Evolutionary conservation across 2,113 vertebrate species (phyloP).

Genomic region (Prinia subflava): DNA sequence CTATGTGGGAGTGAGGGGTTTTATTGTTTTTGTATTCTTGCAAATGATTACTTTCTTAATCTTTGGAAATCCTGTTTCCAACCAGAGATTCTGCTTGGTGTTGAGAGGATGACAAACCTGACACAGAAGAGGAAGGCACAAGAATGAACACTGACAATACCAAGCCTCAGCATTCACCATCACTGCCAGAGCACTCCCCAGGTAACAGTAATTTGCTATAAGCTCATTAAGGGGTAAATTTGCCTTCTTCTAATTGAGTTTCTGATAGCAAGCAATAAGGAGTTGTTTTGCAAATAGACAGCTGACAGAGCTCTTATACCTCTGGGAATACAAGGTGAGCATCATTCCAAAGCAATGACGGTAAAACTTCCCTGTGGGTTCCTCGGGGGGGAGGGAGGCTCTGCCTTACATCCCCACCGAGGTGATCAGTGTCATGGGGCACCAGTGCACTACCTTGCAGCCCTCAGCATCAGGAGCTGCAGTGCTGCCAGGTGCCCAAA

Average conservation of each 20-base stretch:
- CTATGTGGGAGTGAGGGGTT: accelerated
- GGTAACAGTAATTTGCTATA: neutral
- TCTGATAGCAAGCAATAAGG: neutral
- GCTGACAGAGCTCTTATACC: neutral
- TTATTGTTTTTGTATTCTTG: neutral
- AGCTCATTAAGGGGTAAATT: neutral
- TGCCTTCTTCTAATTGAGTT: neutral
- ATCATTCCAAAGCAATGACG: neutral
- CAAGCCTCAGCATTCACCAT: neutral
- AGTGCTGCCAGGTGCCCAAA: neutral
- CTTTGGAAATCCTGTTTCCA: neutral
- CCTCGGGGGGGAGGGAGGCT: neutral
- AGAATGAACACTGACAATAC: neutral
- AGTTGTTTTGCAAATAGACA: neutral
- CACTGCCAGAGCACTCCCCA: neutral
- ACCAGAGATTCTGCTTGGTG: neutral
- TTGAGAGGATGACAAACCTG: neutral
- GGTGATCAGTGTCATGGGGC: neutral
- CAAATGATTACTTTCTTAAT: neutral
- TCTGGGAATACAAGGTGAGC: neutral
- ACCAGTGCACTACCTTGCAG: neutral
- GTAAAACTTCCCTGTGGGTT: neutral
- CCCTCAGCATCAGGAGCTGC: neutral
- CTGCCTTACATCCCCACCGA: neutral
- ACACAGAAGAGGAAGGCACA: neutral